Percentiles rank a stretch among this genome's conserved stretches.
These are phyloP conservation scores for Engraulis encrasicolus DNA, from an alignment of 2,113 vertebrate species.

Conservation along the genomic window DNA sequence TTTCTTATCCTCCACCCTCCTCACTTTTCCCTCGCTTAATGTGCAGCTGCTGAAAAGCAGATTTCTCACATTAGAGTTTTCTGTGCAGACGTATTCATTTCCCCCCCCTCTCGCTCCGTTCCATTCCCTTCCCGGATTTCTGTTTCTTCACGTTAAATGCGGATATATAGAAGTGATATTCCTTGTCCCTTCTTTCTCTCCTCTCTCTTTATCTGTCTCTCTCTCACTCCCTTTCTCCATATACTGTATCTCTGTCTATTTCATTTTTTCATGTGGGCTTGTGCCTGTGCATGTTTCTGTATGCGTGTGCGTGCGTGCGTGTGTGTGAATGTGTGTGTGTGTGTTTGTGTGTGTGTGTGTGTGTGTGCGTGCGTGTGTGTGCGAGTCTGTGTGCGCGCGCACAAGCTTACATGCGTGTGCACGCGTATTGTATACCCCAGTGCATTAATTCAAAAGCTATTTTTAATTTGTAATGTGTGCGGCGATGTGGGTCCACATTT, in stretches of 20 bases:
- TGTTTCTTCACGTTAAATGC: background rate
- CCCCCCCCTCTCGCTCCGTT: background rate
- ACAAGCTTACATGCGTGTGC: no score
- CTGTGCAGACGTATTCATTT: conserved; percentile 6
- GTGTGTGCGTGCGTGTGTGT: background rate
- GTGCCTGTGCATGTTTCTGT: background rate
- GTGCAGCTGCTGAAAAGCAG: conserved; percentile 3
- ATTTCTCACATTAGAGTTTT: background rate
- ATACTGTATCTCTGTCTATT: background rate
- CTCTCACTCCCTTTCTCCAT: background rate
- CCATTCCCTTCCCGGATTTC: background rate
- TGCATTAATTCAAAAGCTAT: background rate
- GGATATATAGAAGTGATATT: background rate
- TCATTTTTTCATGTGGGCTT: background rate
- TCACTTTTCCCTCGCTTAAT: background rate
- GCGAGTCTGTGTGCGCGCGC: background rate
- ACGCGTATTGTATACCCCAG: background rate
- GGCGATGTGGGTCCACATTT: background rate
- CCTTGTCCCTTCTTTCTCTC: background rate
- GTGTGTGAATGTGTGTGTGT: background rate
- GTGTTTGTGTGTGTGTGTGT: no score
- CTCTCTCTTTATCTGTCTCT: background rate
- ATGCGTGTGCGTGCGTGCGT: background rate
- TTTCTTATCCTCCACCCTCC: background rate
- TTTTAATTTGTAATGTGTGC: background rate